Percentiles rank a stretch among this genome's conserved stretches.
phyloP scores from a whole-genome alignment of 2,113 vertebrate species.

The Serinus canaria region DNA sequence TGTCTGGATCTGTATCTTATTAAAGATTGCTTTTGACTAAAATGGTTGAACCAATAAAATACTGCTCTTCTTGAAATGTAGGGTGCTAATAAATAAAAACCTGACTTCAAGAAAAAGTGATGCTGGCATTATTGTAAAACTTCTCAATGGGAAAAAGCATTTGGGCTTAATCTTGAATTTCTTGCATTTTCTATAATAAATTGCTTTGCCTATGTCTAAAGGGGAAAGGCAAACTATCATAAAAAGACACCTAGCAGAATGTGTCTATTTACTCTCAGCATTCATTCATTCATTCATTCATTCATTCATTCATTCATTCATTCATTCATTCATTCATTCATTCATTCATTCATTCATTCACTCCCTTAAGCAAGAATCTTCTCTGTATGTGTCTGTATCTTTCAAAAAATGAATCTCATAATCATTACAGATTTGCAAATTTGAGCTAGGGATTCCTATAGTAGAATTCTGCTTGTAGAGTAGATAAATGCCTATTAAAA shows the following conservation, averaged over 20 bases:
- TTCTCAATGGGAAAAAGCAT: not conserved
- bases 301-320: not conserved
- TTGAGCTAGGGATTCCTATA: not conserved
- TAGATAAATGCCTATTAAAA: not conserved
- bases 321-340: not conserved
- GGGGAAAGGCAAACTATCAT: not conserved
- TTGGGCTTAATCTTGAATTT: not conserved
- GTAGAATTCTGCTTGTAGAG: not conserved
- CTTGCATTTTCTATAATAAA: not conserved
- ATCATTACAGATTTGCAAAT: not conserved
- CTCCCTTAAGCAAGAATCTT: not conserved
- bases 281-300: not conserved
- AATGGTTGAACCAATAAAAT: not conserved
- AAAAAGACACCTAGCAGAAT: not conserved
- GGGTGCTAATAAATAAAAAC: not conserved
- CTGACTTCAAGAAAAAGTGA: not conserved
- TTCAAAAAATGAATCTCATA: not conserved
- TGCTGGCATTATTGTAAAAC: not conserved
- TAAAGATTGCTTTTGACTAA: not conserved
- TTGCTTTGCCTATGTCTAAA: not conserved
- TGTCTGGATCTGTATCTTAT: not conserved
- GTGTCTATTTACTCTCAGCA: not conserved
- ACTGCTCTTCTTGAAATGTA: not conserved
- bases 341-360: not conserved
- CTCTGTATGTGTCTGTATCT: not conserved